Evolutionary conservation across 2,888 invertebrate species (phyloP), one percentile per base, ranked within the genome.

Genomic region (Steinernema scapterisci): DNA sequence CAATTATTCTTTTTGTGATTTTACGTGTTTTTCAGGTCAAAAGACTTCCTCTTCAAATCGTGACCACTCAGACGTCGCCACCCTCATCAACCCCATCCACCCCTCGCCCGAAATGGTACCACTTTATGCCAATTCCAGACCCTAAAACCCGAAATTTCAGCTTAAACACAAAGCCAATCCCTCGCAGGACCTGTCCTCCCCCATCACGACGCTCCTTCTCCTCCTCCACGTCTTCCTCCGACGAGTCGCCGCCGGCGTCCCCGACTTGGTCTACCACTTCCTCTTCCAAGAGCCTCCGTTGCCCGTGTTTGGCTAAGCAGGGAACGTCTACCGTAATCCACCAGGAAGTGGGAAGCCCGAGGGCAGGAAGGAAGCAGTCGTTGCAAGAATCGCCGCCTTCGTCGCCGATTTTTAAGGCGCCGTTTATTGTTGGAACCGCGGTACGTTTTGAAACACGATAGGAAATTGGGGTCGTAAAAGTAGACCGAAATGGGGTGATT

Each of bases 281-380:
- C 31, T 63, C 63, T 13, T 16, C 31, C 16, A 25, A 27, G 63
- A 63, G 63, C 16, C 63, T 31, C 16, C 27, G 63, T 16, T 63
- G 63, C n/a, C 63, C 63, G 38, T 63, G 63, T 31, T 31, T 63
- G 63, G 31, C 63, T 27, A 27, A n/a, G 31, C 63, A 63, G 63
- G 31, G 63, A 6, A 31, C 63, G 16, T 63, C 63, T 5, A 63
- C 16, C 25, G 31, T 31, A 11, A 16, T 16, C 16, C 48, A 48
- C 13, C 5, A 5, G 19, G 19, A 48, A 13, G 7, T 38, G 38
- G 38, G 38, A 38, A 38, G 38, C 21, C 16, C 21, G 19, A 52
- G 21, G 21, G 23, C 21, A 23, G 23, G 63, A 25, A 27, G 63
- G 63, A 63, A 63, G 38, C 16, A 27, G 27, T 63, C 63, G 5